Percentiles rank a stretch among this genome's conserved stretches.
These are phyloP conservation scores for Mellilla xanthometata DNA, from an alignment of 2,888 invertebrate genomes.

Conservation along the genomic window DNA sequence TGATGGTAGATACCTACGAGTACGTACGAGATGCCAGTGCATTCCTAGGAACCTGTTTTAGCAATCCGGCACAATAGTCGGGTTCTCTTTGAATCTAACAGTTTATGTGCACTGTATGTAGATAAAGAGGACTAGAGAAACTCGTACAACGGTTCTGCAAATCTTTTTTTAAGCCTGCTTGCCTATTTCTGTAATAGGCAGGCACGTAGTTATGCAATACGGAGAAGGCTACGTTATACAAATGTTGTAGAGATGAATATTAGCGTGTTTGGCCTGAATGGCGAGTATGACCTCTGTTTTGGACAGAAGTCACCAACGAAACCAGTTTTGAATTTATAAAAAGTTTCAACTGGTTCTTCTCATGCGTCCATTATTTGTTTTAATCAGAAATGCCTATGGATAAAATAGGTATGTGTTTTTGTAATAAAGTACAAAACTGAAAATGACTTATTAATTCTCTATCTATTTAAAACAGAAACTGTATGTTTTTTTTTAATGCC, in stretches of 20 bases:
- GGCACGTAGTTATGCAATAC: slow-evolving; percentile 5
- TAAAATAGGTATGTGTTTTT: too few relatives aligned
- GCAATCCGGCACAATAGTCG: slow-evolving; percentile 46
- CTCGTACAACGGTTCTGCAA: slow-evolving; percentile 5
- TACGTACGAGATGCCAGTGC: slow-evolving; percentile 45
- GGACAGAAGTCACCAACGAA: slow-evolving; percentile 48
- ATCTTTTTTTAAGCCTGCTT: slow-evolving; percentile 4
- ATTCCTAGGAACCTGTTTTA: slow-evolving; percentile 72
- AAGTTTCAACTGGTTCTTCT: slow-evolving; percentile 43
- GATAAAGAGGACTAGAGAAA: slow-evolving; percentile 10
- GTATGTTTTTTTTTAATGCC: too few relatives aligned
- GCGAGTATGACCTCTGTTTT: slow-evolving; percentile 43
- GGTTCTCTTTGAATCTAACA: slow-evolving; percentile 33
- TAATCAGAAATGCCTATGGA: too few relatives aligned
- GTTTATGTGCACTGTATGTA: slow-evolving; percentile 15
- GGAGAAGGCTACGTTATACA: slow-evolving; percentile 8
- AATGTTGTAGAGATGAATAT: slow-evolving; percentile 6
- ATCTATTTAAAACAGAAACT: too few relatives aligned
- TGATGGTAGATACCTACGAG: slow-evolving; percentile 38
- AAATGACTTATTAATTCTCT: too few relatives aligned
- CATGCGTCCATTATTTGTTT: slow-evolving; percentile 28
- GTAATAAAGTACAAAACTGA: too few relatives aligned
- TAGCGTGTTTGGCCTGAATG: slow-evolving; percentile 29
- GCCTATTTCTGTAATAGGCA: background rate
- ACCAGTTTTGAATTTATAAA: slow-evolving; percentile 59